These are phyloP conservation scores for Plebejus argus DNA, from an alignment of 2,888 invertebrate genomes.

Conservation along the genomic window DNA sequence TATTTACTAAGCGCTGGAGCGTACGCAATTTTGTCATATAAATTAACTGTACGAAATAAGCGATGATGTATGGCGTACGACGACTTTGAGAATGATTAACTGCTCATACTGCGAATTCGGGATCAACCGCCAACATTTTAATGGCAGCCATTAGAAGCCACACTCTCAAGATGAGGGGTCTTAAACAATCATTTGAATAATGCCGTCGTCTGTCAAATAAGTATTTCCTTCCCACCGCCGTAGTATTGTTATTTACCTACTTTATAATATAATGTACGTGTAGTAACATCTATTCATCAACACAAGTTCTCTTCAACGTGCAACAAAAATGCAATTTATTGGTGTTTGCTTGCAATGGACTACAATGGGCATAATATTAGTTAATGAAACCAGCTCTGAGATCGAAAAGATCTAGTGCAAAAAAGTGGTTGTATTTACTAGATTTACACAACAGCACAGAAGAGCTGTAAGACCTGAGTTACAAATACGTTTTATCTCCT, in stretches of 20 bases:
- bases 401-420: too few relatives aligned
- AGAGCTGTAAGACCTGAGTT: background rate
- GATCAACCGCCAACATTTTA: background rate
- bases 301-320: too few relatives aligned
- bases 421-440: too few relatives aligned
- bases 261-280: too few relatives aligned
- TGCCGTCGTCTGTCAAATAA: background rate
- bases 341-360: too few relatives aligned
- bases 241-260: too few relatives aligned
- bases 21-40: conserved; percentile 35
- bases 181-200: background rate
- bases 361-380: too few relatives aligned
- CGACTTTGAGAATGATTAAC: conserved; percentile 14
- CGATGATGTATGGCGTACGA: conserved; percentile 36
- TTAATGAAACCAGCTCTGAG: too few relatives aligned
- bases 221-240: background rate
- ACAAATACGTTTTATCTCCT: background rate
- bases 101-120: conserved; percentile 9
- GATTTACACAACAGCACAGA: too few relatives aligned
- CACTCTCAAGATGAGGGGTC: background rate
- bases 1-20: conserved; percentile 29
- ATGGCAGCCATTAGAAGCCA: conserved; percentile 1
- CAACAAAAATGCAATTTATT: too few relatives aligned
- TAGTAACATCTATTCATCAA: too few relatives aligned
- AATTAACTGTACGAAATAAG: conserved; percentile 36